Evolutionary conservation across 2,113 vertebrate genomes (phyloP).

Genomic region (Psilopsiagon aymara): DNA sequence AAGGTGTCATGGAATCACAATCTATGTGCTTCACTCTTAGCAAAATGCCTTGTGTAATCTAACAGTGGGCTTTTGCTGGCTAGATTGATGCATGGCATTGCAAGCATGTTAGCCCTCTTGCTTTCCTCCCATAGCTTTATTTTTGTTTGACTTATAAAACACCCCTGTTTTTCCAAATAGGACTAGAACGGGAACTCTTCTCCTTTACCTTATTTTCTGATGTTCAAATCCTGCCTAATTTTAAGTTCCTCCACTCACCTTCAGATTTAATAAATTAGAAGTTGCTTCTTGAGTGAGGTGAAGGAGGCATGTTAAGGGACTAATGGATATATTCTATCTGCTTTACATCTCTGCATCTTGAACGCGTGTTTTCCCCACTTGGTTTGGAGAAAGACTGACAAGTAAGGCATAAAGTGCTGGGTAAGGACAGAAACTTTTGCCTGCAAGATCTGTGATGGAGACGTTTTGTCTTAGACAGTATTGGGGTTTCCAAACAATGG

Average conservation of each 20-base stretch:
- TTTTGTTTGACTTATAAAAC: not conserved
- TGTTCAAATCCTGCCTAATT: not conserved
- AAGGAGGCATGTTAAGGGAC: not conserved
- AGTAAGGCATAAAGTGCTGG: not conserved
- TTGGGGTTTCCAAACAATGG: not conserved
- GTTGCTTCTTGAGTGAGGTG: conserved; percentile 6
- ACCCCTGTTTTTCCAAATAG: not conserved
- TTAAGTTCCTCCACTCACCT: conserved; percentile 23
- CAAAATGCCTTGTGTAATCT: not conserved
- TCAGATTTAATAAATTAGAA: conserved; percentile 42
- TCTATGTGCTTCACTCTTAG: not conserved
- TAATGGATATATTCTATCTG: not conserved
- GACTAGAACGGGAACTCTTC: not conserved
- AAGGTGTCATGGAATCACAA: not conserved
- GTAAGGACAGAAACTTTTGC: conserved; percentile 13
- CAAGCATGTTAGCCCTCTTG: not conserved
- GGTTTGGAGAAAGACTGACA: conserved; percentile 41
- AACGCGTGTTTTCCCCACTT: not conserved
- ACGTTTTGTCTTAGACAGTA: not conserved
- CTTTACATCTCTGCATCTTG: conserved; percentile 1
- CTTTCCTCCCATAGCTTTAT: not conserved
- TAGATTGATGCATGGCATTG: not conserved
- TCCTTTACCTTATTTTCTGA: conserved; percentile 47
- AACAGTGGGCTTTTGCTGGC: not conserved
- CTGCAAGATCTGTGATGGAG: conserved; percentile 5